Evolutionary conservation across 1,140 invertebrate species (phyloP).

Genomic region (Brachionus calyciflorus): DNA sequence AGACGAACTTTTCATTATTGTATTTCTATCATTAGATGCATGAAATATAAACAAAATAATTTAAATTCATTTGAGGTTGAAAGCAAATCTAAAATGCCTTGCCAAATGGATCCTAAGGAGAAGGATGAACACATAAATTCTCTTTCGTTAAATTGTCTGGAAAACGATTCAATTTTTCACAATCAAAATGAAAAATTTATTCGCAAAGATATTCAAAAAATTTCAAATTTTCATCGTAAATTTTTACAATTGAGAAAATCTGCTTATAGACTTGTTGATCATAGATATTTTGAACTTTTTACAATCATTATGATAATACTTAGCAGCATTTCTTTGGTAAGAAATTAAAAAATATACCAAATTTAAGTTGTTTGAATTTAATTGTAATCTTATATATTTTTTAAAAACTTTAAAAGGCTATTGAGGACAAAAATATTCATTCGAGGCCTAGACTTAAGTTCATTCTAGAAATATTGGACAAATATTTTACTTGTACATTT

Average conservation of each 20-base stretch:
- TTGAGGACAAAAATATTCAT: slow-evolving; percentile 91
- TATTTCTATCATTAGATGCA: neutral
- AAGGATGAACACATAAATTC: no score
- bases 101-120: no score
- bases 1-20: neutral
- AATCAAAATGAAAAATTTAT: neutral
- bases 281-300: slow-evolving; percentile 18
- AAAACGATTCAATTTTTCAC: no score
- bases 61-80: no score
- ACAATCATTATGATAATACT: slow-evolving; percentile 27
- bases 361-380: slow-evolving; percentile 85
- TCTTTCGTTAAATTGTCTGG: no score
- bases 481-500: slow-evolving; percentile 96
- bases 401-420: slow-evolving; percentile 95
- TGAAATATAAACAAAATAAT: neutral
- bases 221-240: neutral
- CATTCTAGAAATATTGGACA: slow-evolving; percentile 91
- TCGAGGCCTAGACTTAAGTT: slow-evolving; percentile 82
- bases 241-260: neutral
- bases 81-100: no score
- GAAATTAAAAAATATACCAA: neutral
- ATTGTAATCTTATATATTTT: slow-evolving; percentile 83
- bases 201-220: no score
- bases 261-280: neutral
- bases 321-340: slow-evolving; percentile 31